Conservation (phyloP, 1,140 invertebrate genomes). For the Hycleus cichorii region DNA sequence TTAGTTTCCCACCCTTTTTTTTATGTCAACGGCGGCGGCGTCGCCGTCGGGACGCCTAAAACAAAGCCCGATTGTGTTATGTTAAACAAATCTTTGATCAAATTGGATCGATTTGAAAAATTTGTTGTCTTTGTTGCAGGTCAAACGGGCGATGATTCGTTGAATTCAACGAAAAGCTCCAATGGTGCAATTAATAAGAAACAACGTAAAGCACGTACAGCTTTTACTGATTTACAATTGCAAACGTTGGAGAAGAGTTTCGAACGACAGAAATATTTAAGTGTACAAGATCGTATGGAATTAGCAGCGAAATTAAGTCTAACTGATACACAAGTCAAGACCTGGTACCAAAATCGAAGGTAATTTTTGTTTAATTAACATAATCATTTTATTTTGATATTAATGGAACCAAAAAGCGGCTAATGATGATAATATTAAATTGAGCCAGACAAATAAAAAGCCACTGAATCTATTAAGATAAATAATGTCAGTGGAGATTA, state of each 20-base stretch:
- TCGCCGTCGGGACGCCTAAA: constrained; percentile 30
- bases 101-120: neutral
- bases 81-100: neutral
- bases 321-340: constrained; percentile 98
- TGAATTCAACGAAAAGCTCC: constrained; percentile 40
- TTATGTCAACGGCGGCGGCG: neutral
- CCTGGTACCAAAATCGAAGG: constrained; percentile 99
- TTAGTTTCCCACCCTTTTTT: neutral
- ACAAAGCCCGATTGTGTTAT: constrained; percentile 24
- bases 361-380: constrained; percentile 42
- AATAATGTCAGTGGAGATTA: no score
- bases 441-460: no score
- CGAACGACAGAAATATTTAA: constrained; percentile 96
- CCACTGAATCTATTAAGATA: no score
- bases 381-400: neutral
- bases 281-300: constrained; percentile 97
- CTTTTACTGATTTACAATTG: constrained; percentile 97
- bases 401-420: neutral
- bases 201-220: constrained; percentile 93
- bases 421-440: no score
- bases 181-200: constrained; percentile 73
- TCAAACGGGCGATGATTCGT: constrained; percentile 40
- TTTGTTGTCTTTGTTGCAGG: constrained; percentile 32
- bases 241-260: constrained; percentile 96
- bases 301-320: constrained; percentile 91